Conservation (phyloP, 1,140 invertebrate species). For the Meloidogyne chitwoodi region DNA sequence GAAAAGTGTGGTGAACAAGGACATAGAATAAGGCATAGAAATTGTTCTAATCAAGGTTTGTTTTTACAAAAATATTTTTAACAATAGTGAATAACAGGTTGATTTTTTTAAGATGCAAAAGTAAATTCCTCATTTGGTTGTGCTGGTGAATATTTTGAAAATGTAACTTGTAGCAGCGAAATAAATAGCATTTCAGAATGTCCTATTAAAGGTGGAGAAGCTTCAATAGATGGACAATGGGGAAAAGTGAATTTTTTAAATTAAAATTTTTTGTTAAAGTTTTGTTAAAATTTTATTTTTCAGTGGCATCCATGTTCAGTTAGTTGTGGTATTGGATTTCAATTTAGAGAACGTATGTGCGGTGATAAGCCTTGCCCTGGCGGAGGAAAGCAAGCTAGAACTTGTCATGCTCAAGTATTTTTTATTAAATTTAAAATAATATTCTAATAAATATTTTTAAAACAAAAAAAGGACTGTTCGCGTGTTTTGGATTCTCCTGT, state of each 20-base stretch:
- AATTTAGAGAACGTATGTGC: constrained; percentile 51
- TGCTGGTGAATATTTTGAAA: not conserved
- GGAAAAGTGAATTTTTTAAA: not conserved
- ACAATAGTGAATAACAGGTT: too few relatives aligned
- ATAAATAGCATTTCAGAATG: constrained; percentile 15
- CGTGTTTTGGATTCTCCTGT: constrained; percentile 13
- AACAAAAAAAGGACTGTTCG: constrained; percentile 32
- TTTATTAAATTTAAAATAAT: not conserved
- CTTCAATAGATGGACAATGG: constrained; percentile 3
- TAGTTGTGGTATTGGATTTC: constrained; percentile 57
- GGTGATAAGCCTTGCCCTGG: constrained; percentile 36
- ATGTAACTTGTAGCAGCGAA: not conserved
- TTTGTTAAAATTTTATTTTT: not conserved
- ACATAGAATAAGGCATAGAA: constrained; percentile 18
- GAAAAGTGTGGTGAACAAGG: constrained; percentile 27
- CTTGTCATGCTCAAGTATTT: constrained; percentile 55
- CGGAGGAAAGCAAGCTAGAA: constrained; percentile 54
- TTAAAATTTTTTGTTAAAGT: not conserved
- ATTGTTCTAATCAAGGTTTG: not conserved
- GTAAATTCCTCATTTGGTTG: constrained; percentile 3
- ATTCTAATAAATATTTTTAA: not conserved
- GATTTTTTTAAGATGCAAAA: not conserved
- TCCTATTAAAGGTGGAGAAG: constrained; percentile 20
- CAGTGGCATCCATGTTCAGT: constrained; percentile 53
- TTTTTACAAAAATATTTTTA: too few relatives aligned